Base-by-base conservation (phyloP, 2,888 invertebrate species). In the Volucella bombylans region DNA sequence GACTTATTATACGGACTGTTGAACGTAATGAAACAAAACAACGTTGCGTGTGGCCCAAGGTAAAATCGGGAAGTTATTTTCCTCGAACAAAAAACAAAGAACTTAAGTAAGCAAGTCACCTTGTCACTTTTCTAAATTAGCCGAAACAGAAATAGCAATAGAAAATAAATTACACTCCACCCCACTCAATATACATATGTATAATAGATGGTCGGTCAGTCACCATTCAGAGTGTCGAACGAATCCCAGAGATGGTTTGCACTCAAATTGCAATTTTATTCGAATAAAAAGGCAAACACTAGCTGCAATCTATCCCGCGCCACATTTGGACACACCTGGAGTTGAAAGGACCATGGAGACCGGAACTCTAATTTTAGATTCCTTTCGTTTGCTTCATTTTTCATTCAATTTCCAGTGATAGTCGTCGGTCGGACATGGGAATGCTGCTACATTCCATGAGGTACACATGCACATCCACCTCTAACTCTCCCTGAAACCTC, bases 341-440 rank as follows among this genome's bases (percentile, higher is more conserved):
- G 12, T 50, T 59, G 38, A 43, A 73, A 47, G 61, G 72, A 50
- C 82, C 78, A 68, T 82, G 67, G 61, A 62, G 68, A 73, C 78
- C 55, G 47, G 64, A 64, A 73, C 67, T 82, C 82, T 82, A 65
- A 78, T 78, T 82, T 82, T 67, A 67, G 67, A 82, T 64, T 69
- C 64, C 57, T 68, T 78, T 82, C 78, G 55, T 69, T 78, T 68
- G 45, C 4, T 72, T 82, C 38, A 49, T 82, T 72, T 79, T 72
- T 57, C 49, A 72, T 62, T 71, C 50, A 71, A 38, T 50, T 55
- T 57, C 43, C 14, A 52, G 49, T 39, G 45, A 64, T 55, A 52
- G 55, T 64, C 57, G 39, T 69, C 62, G 38, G n/a, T 54, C 18
- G 64, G 52, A 14, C 71, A 52, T 23, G 9, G 43, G 67, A 52